Evolutionary conservation across 2,888 invertebrate species (phyloP).

Genomic region (Julus scanicus): DNA sequence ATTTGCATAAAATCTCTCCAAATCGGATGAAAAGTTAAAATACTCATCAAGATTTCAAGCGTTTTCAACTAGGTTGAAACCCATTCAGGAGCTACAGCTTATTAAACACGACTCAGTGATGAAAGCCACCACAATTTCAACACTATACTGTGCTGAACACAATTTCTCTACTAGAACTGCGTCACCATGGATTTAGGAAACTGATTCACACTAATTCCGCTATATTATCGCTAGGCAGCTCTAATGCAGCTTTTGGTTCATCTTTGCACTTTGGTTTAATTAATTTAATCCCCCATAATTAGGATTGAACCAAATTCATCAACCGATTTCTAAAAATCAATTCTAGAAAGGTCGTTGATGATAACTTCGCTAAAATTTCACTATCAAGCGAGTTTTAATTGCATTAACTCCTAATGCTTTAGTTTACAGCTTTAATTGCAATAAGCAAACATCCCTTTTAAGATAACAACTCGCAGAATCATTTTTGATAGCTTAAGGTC

Average conservation of each 20-base stretch:
- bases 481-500: no score
- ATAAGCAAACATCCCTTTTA: no score
- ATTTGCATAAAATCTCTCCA: no score
- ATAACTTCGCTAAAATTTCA: background rate
- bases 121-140: background rate
- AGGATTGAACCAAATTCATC: background rate
- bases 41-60: no score
- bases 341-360: background rate
- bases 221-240: background rate
- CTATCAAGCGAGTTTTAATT: background rate
- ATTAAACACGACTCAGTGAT: no score
- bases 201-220: background rate
- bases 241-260: conserved; percentile 6
- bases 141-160: background rate
- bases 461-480: no score
- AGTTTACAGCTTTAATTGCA: background rate
- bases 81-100: no score
- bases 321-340: background rate
- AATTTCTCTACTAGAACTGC: background rate
- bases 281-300: conserved; percentile 4
- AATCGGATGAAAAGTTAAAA: no score
- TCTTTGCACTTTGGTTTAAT: background rate
- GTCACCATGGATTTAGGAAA: background rate
- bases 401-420: background rate
- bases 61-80: no score